Base-by-base conservation (phyloP, 2,797 vertebrate genomes). In the Alcedo atthis region DNA sequence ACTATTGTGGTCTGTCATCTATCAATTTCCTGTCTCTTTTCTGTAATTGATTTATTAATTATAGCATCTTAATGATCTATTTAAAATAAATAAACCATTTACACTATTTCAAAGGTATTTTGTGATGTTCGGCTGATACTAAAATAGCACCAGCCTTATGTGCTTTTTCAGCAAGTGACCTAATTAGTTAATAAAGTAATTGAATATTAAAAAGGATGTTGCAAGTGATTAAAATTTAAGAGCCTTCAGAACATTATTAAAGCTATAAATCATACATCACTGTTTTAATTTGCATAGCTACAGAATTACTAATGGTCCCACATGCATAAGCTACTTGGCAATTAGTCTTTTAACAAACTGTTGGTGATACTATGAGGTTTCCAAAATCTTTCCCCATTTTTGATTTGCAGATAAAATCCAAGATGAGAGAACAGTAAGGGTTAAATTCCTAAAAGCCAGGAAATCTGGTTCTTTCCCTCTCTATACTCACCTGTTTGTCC, bases 181-280 rank as follows among this genome's bases (percentile, higher is more conserved):
- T 98, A 98, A 98, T 98, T 98, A 98, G 98, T 98, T 98, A 98
- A 98, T 98, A 98, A 98, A 98, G 98, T 98, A 98, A 98, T 98
- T 98, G 98, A 98, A 98, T 98, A 98, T 98, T 98, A 98, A 98
- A 98, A 98, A 98, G 97, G 97, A 98, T 98, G 97, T 98, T 98
- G 98, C 97, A 97, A 98, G 98, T 98, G 97, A 98, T 98, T 98
- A 98, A 98, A 98, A 98, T 98, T 98, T 98, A 98, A 98, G 98
- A 98, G 97, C 97, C 97, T 98, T 98, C 98, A 97, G 98, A 98
- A 98, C 97, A 97, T 98, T 98, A 98, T 98, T 98, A 98, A 98
- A 98, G 97, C 97, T 97, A 98, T 98, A 98, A 98, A 98, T 98
- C 98, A 98, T 98, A 98, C 97, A 98, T 98, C 98, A 98, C 97